Evolutionary conservation across 2,797 vertebrate species (phyloP).

Genomic region (Parauchenoglanis ngamensis): DNA sequence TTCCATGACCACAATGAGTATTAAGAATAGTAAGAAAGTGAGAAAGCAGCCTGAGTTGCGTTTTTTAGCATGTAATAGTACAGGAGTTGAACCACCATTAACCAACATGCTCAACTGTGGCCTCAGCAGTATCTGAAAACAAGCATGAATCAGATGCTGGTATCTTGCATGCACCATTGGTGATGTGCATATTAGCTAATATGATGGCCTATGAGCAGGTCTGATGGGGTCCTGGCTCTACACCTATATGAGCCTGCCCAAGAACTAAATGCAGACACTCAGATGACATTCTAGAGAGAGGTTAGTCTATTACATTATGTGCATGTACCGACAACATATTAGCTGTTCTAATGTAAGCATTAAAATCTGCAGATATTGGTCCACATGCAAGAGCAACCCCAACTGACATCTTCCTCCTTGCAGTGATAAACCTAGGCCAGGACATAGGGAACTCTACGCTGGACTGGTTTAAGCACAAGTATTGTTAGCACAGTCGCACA

Average conservation of each 20-base stretch:
- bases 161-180: neutral
- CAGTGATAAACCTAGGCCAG: too few relatives aligned
- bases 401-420: too few relatives aligned
- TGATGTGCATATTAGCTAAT: neutral
- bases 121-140: neutral
- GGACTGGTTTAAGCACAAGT: too few relatives aligned
- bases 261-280: neutral
- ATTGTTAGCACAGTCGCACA: too few relatives aligned
- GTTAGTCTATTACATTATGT: neutral
- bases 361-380: too few relatives aligned
- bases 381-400: too few relatives aligned
- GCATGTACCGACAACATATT: neutral
- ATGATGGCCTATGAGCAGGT: neutral
- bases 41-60: neutral
- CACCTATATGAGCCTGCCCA: neutral
- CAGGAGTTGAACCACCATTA: neutral
- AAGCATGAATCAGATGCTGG: neutral
- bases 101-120: neutral
- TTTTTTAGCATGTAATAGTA: neutral
- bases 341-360: neutral
- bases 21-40: neutral
- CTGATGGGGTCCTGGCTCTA: neutral
- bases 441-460: too few relatives aligned
- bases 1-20: neutral
- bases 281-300: neutral